Evolutionary conservation across 2,113 vertebrate species (phyloP), one percentile per base, ranked within the genome.

Genomic region (Paramormyrops kingsleyae): DNA sequence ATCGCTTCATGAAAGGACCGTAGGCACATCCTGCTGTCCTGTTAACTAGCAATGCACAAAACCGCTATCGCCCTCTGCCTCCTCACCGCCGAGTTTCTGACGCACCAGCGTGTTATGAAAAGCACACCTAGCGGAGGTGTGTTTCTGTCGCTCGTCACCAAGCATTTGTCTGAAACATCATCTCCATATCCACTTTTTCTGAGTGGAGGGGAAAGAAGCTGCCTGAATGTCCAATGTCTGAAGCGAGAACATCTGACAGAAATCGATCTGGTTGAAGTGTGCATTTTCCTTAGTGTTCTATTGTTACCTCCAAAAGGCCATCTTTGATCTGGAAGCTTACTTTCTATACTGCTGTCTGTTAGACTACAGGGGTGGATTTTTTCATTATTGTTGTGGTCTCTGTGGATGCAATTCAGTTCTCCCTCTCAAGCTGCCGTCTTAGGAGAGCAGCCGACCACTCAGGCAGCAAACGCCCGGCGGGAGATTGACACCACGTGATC

Each of bases 311-410:
- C 85, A 56, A 53, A 31, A 56, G 50, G 49, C 85, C 50, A 42
- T 87, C 31, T 87, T 39, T 87, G 85, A 35, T 87, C n/a, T 87
- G 85, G 50, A 87, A 53, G 84, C 84, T 86, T 56, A 15, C 85
- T 31, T 39, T 87, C 47, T 53, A 53, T 39, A 42, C 3, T n/a
- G 9, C 83, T 49, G 44, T 46, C 44, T 47, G 39, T 21, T 84
- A 84, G 83, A 24, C 21, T 47, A 31, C 59, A 44, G 80, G 12
- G 13, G 50, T 53, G 10, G 2, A 13, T 56, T 50, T 56, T 56
- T 87, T 19, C 4, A 0, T 39, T 7, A 15, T 80, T 31, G 62
- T 19, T 17, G 24, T 86, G 0, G 12, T 52, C 84, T 27, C 85
- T 31, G 15, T 35, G 50, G 85, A 87, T 56, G 49, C 31, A 50